Percentiles rank a stretch among this genome's conserved stretches.
Conservation (phyloP, 2,888 invertebrate species). For the Minunthozetes semirufus region DNA sequence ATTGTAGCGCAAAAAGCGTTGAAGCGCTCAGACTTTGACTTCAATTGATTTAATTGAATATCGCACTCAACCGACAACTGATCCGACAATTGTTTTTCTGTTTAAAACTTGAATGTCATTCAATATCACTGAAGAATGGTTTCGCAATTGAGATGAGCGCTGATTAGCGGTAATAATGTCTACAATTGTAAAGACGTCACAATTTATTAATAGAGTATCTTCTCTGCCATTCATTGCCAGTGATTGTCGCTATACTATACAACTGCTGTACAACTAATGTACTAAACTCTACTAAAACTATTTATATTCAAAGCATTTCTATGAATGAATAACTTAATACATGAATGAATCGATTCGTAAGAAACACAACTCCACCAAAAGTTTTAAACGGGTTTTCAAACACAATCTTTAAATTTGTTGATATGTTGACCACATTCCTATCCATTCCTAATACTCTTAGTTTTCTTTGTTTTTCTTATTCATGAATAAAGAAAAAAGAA, state of each 20-base stretch:
- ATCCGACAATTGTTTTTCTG: background rate
- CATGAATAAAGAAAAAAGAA: background rate
- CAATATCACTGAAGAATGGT: background rate
- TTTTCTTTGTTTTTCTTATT: background rate
- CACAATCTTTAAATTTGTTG: conserved; percentile 6
- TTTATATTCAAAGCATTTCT: conserved; percentile 21
- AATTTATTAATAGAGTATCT: background rate
- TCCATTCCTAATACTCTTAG: background rate
- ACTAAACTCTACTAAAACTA: too few relatives aligned
- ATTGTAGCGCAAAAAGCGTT: too few relatives aligned
- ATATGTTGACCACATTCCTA: conserved; percentile 5
- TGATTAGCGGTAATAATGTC: conserved; percentile 1
- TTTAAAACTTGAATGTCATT: conserved; percentile 5
- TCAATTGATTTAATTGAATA: background rate
- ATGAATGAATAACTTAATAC: conserved; percentile 9
- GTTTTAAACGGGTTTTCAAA: conserved; percentile 17
- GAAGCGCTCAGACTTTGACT: background rate
- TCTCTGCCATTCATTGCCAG: background rate
- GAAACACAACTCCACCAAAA: background rate
- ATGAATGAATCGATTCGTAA: conserved; percentile 22
- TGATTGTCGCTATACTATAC: background rate
- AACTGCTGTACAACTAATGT: too few relatives aligned
- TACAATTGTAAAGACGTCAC: conserved; percentile 1
- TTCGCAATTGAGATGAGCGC: background rate
- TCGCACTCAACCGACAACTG: background rate